Percentiles rank a stretch among this genome's conserved stretches.
Evolutionary conservation across 2,113 vertebrate species (phyloP).

Genomic region (Tragelaphus scriptus): DNA sequence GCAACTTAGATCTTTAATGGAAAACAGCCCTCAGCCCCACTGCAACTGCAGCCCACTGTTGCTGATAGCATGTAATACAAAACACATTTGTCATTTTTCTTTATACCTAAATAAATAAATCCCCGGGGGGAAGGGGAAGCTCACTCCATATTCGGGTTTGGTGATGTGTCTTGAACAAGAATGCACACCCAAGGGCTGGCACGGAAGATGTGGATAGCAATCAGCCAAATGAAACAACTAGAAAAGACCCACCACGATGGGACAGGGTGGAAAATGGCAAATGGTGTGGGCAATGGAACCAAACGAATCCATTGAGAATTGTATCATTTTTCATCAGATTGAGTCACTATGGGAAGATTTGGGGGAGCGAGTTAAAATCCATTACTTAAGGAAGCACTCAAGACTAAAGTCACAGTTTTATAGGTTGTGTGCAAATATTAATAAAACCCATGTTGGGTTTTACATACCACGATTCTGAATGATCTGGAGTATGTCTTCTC

Average conservation of each 20-base stretch:
- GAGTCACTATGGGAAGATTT: constrained; percentile 72
- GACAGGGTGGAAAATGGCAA: constrained; percentile 57
- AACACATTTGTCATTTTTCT: constrained; percentile 49
- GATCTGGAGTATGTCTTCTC: not conserved
- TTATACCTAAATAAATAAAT: constrained; percentile 32
- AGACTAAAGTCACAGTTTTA: constrained; percentile 40
- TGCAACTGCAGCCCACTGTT: not conserved
- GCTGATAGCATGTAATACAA: constrained; percentile 48
- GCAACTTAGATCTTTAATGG: not conserved
- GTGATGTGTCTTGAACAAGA: constrained; percentile 64
- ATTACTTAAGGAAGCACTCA: constrained; percentile 49
- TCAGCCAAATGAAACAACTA: constrained; percentile 8
- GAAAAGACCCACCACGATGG: constrained; percentile 43
- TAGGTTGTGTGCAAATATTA: not conserved
- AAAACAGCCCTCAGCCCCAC: constrained; percentile 12
- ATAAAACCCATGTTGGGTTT: not conserved
- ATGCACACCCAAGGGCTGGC: constrained; percentile 59
- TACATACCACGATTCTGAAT: not conserved
- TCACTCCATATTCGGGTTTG: constrained; percentile 37
- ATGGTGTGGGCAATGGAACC: constrained; percentile 51
- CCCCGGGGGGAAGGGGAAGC: not conserved
- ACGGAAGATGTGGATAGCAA: not conserved
- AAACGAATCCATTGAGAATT: constrained; percentile 73
- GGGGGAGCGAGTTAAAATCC: constrained; percentile 72
- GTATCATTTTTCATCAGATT: constrained; percentile 71